These are phyloP conservation scores for Neopelma chrysocephalum DNA, from an alignment of 2,797 vertebrate genomes.

Conservation along the genomic window DNA sequence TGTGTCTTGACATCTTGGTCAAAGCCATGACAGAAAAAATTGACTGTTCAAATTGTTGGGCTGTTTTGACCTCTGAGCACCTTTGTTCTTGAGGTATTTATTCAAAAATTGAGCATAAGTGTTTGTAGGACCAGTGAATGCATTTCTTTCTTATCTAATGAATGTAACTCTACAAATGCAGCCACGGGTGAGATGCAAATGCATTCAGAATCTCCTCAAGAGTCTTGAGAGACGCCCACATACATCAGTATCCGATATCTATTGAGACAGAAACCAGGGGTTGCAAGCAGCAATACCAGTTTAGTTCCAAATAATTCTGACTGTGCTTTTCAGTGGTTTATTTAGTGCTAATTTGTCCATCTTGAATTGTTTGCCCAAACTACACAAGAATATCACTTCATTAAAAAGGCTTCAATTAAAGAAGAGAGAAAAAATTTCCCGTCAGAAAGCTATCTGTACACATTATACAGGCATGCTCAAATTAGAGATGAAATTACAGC, in stretches of 20 bases:
- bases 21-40: background rate
- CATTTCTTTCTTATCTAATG: background rate
- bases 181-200: background rate
- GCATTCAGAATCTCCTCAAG: background rate
- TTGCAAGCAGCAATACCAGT: background rate
- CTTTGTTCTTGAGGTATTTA: background rate
- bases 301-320: background rate
- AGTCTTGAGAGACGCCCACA: background rate
- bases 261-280: background rate
- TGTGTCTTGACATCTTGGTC: background rate
- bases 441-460: conserved; percentile 37
- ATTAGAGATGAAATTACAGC: conserved; percentile 60
- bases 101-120: background rate
- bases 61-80: background rate
- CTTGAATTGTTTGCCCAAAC: conserved; percentile 49
- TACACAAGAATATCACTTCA: conserved; percentile 8
- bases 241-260: background rate
- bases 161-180: background rate
- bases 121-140: background rate
- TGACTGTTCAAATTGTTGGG: background rate
- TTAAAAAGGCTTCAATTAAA: conserved; percentile 64
- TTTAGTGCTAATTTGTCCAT: conserved; percentile 49
- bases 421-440: conserved; percentile 18
- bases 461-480: conserved; percentile 34
- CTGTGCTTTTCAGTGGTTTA: background rate